A percentile compares a stretch with the other conserved stretches of the same genome.
These are phyloP conservation scores for Apodemia mormo DNA, from an alignment of 2,888 invertebrate species.

Conservation along the genomic window DNA sequence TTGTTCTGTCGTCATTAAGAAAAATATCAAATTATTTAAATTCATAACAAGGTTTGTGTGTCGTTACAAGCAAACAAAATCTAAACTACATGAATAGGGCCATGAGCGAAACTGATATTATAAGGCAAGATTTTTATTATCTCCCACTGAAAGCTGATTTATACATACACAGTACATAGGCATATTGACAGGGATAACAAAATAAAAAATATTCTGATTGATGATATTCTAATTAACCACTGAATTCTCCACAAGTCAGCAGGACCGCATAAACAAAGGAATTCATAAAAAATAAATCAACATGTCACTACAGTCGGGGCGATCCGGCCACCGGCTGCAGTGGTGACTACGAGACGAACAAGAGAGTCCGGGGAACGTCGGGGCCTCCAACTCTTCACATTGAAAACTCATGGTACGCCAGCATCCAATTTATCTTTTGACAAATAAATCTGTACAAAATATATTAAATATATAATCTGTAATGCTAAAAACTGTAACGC, in stretches of 20 bases:
- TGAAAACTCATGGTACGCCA: constrained; percentile 81
- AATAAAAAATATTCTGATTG: constrained; percentile 79
- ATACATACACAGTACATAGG: constrained; percentile 72
- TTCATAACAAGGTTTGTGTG: not conserved
- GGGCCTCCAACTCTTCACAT: constrained; percentile 72
- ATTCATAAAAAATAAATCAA: constrained; percentile 67
- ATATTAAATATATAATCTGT: constrained; percentile 83
- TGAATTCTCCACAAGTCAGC: constrained; percentile 76
- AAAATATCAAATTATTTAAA: not conserved
- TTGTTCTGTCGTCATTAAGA: constrained; percentile 12
- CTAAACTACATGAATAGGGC: constrained; percentile 44
- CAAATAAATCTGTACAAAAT: constrained; percentile 83
- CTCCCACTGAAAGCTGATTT: constrained; percentile 73
- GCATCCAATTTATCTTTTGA: constrained; percentile 83
- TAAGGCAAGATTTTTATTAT: constrained; percentile 78
- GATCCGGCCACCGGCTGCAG: constrained; percentile 23
- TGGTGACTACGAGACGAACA: constrained; percentile 54
- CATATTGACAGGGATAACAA: constrained; percentile 77
- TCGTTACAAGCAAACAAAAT: constrained; percentile 18
- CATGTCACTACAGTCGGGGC: constrained; percentile 46
- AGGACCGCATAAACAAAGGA: constrained; percentile 81
- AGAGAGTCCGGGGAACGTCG: constrained; percentile 64
- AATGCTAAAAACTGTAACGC: constrained; percentile 82
- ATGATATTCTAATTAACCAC: constrained; percentile 79
- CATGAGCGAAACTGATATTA: constrained; percentile 66